Conservation (phyloP, 2,888 invertebrate genomes). For the Hoplodrina blanda region DNA sequence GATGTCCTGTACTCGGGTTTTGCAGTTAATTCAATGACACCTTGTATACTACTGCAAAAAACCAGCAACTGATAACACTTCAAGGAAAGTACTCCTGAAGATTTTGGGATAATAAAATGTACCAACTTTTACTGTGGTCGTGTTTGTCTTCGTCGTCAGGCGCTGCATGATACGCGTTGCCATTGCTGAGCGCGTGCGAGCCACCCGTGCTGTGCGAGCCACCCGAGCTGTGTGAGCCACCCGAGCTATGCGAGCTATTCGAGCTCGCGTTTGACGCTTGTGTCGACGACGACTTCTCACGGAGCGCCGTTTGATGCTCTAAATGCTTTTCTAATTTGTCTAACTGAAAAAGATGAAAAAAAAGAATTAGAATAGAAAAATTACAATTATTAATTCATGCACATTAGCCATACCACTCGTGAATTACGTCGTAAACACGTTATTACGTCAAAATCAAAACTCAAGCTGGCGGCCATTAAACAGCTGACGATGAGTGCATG, state of each 20-base stretch:
- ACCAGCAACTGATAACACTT: too few relatives aligned
- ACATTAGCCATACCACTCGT: too few relatives aligned
- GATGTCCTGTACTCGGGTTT: too few relatives aligned
- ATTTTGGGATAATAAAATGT: background rate
- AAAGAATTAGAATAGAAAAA: too few relatives aligned
- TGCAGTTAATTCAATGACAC: too few relatives aligned
- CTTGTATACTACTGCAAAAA: too few relatives aligned
- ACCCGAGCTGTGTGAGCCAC: slow-evolving; percentile 19
- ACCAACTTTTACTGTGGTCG: slow-evolving; percentile 71
- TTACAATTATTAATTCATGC: too few relatives aligned
- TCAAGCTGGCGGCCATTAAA: background rate
- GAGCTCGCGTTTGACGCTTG: slow-evolving; percentile 50
- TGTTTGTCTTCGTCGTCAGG: slow-evolving; percentile 68
- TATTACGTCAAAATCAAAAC: background rate
- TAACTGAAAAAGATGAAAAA: slow-evolving; percentile 70
- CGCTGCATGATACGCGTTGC: slow-evolving; percentile 54
- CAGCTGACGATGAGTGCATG: too few relatives aligned
- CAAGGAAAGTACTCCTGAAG: too few relatives aligned
- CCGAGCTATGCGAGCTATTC: slow-evolving; percentile 27
- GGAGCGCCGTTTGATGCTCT: slow-evolving; percentile 67
- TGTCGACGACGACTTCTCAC: slow-evolving; percentile 65
- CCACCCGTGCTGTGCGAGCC: slow-evolving; percentile 40
- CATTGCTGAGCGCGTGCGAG: slow-evolving; percentile 65
- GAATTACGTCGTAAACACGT: too few relatives aligned
- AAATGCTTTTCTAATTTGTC: slow-evolving; percentile 82